Evolutionary conservation across 2,113 vertebrate species (phyloP).

Genomic region (Oenanthe oenanthe): DNA sequence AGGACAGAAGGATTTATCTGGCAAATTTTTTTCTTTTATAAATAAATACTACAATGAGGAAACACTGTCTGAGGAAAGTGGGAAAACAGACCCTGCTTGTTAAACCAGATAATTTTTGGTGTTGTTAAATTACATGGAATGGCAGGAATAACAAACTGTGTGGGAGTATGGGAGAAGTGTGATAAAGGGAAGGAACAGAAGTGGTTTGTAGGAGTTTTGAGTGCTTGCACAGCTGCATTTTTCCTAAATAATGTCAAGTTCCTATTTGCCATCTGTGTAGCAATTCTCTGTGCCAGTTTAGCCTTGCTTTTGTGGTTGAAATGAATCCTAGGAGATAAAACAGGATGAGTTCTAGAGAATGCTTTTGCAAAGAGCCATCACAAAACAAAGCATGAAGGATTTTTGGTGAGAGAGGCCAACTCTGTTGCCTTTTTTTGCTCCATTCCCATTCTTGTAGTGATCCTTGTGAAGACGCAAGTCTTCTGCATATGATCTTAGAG

Average conservation of each 20-base stretch:
- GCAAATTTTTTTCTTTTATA: not conserved
- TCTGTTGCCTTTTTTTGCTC: not conserved
- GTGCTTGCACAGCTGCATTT: not conserved
- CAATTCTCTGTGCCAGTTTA: not conserved
- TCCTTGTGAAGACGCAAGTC: accelerated
- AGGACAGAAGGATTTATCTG: not conserved
- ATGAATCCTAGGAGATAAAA: not conserved
- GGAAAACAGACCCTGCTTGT: not conserved
- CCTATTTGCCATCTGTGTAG: not conserved
- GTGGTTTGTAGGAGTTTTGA: not conserved
- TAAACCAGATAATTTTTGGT: not conserved
- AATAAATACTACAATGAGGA: not conserved
- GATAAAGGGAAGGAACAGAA: not conserved
- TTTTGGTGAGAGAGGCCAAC: not conserved
- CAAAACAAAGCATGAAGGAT: not conserved
- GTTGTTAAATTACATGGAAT: not conserved
- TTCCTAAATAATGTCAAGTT: not conserved
- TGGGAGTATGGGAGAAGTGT: not conserved
- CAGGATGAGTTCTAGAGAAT: not conserved
- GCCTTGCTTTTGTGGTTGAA: not conserved
- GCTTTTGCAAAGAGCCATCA: not conserved
- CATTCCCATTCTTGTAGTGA: accelerated
- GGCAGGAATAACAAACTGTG: not conserved
- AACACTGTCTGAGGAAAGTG: not conserved
- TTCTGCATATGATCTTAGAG: not conserved